These are phyloP conservation scores for Clostera curtula DNA, from an alignment of 2,888 invertebrate genomes.

Conservation along the genomic window DNA sequence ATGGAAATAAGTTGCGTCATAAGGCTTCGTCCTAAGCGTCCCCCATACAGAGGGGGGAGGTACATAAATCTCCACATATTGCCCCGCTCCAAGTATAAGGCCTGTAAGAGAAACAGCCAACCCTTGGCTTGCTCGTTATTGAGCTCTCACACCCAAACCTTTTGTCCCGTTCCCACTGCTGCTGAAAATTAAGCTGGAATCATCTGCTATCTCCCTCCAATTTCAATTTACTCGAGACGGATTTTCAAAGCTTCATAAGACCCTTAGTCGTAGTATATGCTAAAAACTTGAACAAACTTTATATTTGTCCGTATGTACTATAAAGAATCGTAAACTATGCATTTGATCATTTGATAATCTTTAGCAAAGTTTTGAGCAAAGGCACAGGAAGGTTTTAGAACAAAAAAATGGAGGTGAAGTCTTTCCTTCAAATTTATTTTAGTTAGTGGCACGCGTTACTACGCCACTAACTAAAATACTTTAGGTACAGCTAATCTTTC, in stretches of 20 bases:
- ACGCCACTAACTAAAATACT: no score
- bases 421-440: no score
- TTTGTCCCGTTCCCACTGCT: constrained; percentile 38
- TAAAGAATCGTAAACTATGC: no score
- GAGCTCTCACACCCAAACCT: constrained; percentile 66
- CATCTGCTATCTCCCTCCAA: constrained; percentile 56
- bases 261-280: constrained; percentile 29
- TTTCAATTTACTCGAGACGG: constrained; percentile 75
- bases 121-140: constrained; percentile 75
- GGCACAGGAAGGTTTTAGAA: no score
- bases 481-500: no score
- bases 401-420: no score
- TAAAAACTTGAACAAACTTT: no score
- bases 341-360: no score
- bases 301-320: no score
- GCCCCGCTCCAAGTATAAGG: constrained; percentile 53
- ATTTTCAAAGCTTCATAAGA: constrained; percentile 70
- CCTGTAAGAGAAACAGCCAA: constrained; percentile 71
- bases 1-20: constrained; percentile 54
- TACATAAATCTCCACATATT: constrained; percentile 72
- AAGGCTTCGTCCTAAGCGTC: constrained; percentile 51
- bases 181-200: constrained; percentile 18
- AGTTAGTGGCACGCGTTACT: no score
- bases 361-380: no score
- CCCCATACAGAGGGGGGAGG: constrained; percentile 44